These are phyloP conservation scores for Ectemnius cavifrons DNA, from an alignment of 2,888 invertebrate genomes.

Conservation along the genomic window DNA sequence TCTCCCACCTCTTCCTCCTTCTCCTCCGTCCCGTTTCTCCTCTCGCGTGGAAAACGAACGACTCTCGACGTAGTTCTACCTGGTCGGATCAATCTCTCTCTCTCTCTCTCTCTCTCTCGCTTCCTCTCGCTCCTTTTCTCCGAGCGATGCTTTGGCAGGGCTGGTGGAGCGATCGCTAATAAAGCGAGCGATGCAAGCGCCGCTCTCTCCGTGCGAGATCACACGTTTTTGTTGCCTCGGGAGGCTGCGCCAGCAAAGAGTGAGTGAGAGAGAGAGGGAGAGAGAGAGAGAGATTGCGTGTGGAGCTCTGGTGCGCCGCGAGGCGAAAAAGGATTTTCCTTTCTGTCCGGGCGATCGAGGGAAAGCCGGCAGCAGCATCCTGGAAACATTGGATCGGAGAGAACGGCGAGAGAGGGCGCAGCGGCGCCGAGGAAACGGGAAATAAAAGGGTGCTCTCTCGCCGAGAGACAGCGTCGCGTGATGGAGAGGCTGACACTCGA, in stretches of 20 bases:
- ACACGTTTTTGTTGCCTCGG: slow-evolving; percentile 23
- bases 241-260: slow-evolving; percentile 8
- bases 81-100: slow-evolving; percentile 13
- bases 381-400: too few relatives aligned
- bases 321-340: slow-evolving; percentile 53
- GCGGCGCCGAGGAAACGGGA: slow-evolving; percentile 30
- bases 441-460: slow-evolving; percentile 21
- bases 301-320: slow-evolving; percentile 5
- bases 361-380: slow-evolving; percentile 29
- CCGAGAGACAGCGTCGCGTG: slow-evolving; percentile 20
- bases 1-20: too few relatives aligned
- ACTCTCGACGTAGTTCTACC: too few relatives aligned
- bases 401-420: slow-evolving; percentile 27
- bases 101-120: too few relatives aligned
- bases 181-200: slow-evolving; percentile 26
- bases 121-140: too few relatives aligned
- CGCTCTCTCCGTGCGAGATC: slow-evolving; percentile 38
- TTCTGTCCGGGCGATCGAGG: slow-evolving; percentile 53
- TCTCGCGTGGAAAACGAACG: slow-evolving; percentile 1
- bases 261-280: slow-evolving; percentile 26
- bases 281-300: slow-evolving; percentile 15
- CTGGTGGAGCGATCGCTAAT: slow-evolving; percentile 40
- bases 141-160: not conserved
- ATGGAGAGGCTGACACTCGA: slow-evolving; percentile 54
- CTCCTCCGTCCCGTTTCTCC: not conserved